These are phyloP conservation scores for Dolichopus griseipennis DNA, from an alignment of 2,888 invertebrate genomes.

Conservation along the genomic window DNA sequence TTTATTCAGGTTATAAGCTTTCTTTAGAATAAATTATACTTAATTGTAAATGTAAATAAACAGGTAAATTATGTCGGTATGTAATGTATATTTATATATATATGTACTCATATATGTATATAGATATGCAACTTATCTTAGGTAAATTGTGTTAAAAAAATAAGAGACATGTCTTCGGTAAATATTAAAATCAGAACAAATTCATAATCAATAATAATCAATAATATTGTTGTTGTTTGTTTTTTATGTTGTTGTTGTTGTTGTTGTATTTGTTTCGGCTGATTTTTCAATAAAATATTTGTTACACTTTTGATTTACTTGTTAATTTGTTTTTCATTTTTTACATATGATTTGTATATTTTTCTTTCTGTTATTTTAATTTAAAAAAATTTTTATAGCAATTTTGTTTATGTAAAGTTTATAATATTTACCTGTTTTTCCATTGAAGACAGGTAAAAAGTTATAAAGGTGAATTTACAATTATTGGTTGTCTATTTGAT, in stretches of 20 bases:
- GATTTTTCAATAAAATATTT: neutral
- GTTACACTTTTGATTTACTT: neutral
- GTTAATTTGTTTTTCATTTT: neutral
- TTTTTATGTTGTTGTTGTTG: neutral
- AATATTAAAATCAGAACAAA: neutral
- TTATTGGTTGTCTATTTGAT: too few species aligned
- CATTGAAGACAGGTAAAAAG: too few species aligned
- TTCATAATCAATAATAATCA: neutral
- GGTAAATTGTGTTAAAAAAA: neutral
- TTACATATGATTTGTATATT: neutral
- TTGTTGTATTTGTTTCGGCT: neutral
- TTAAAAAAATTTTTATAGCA: neutral
- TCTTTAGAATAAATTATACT: too few species aligned
- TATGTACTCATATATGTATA: too few species aligned
- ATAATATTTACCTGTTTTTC: too few species aligned
- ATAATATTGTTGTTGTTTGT: neutral
- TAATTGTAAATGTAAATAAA: too few species aligned
- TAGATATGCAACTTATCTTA: neutral
- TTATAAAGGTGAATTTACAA: too few species aligned
- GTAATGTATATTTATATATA: too few species aligned
- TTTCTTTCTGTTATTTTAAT: neutral
- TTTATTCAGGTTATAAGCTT: too few species aligned
- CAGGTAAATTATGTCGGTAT: too few species aligned
- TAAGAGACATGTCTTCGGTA: neutral
- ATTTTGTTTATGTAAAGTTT: neutral